phyloP scores from a whole-genome alignment of 2,113 vertebrate genomes.

The Poeciliopsis turrubarensis region DNA sequence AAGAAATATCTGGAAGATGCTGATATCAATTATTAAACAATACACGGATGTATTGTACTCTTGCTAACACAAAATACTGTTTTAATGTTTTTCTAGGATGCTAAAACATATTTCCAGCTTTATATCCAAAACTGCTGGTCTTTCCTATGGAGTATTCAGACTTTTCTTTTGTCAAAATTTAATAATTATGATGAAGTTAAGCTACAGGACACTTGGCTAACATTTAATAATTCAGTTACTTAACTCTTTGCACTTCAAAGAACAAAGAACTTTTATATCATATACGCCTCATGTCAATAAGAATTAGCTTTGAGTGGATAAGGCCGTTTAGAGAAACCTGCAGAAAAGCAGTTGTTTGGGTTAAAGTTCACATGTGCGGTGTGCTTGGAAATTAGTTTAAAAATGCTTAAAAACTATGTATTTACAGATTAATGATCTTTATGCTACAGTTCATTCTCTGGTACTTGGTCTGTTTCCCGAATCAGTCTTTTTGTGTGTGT shows the following conservation, averaged over 20 bases:
- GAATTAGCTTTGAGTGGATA: neutral
- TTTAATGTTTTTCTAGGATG: no score
- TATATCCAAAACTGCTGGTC: neutral
- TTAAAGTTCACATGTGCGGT: neutral
- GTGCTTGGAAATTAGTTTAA: no score
- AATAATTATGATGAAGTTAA: no score
- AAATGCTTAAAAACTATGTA: no score
- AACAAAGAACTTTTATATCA: neutral
- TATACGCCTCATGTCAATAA: neutral
- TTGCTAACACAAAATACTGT: no score
- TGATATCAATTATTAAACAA: constrained; percentile 2
- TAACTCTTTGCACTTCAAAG: no score
- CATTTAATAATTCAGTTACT: neutral
- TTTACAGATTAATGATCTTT: neutral
- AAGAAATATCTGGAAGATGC: constrained; percentile 20
- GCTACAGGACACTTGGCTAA: neutral
- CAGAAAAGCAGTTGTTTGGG: neutral
- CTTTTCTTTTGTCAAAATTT: no score
- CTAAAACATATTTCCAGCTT: no score
- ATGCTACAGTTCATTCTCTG: neutral
- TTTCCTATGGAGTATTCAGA: neutral
- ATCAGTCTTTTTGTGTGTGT: constrained; percentile 28
- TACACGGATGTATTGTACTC: no score
- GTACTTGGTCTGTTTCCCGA: neutral
- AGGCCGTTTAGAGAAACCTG: neutral